Evolutionary conservation across 2,797 vertebrate genomes (phyloP).

Genomic region (Gephyroberyx darwinii): DNA sequence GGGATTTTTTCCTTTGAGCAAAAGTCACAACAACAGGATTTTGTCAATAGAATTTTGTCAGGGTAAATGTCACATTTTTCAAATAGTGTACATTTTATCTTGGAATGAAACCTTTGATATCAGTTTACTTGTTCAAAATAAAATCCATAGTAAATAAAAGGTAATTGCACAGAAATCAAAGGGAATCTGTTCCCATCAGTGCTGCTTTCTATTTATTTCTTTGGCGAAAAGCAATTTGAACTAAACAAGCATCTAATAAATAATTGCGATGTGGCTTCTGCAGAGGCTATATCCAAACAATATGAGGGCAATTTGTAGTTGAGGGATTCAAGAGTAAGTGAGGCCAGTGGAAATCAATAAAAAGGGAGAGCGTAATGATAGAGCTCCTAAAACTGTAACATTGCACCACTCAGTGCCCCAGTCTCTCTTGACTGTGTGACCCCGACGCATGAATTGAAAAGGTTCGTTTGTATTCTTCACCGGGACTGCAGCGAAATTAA

Average conservation of each 20-base stretch:
- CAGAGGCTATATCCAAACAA: constrained; percentile 57
- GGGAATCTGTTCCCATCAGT: constrained; percentile 42
- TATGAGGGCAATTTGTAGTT: constrained; percentile 69
- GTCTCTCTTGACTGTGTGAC: constrained; percentile 50
- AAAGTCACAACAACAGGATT: no score
- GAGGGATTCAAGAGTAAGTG: constrained; percentile 57
- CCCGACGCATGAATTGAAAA: constrained; percentile 64
- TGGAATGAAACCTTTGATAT: constrained; percentile 8
- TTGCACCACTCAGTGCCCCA: constrained; percentile 24
- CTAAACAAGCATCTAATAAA: constrained; percentile 59
- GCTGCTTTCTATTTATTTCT: constrained; percentile 58
- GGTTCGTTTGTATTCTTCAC: constrained; percentile 61
- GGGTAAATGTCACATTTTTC: no score
- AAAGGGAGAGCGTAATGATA: constrained; percentile 65
- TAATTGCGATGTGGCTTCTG: constrained; percentile 55
- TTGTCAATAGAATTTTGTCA: no score
- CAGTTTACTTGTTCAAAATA: constrained; percentile 29
- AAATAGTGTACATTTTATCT: background rate
- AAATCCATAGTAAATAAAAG: constrained; percentile 28
- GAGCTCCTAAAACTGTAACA: constrained; percentile 63
- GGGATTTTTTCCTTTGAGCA: no score
- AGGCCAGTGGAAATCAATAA: constrained; percentile 73
- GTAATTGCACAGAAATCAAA: constrained; percentile 40
- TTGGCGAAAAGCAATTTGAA: constrained; percentile 63
- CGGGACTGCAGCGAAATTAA: constrained; percentile 34